These are phyloP conservation scores for Sepioteuthis lessoniana DNA, from an alignment of 2,888 invertebrate genomes.

Conservation along the genomic window DNA sequence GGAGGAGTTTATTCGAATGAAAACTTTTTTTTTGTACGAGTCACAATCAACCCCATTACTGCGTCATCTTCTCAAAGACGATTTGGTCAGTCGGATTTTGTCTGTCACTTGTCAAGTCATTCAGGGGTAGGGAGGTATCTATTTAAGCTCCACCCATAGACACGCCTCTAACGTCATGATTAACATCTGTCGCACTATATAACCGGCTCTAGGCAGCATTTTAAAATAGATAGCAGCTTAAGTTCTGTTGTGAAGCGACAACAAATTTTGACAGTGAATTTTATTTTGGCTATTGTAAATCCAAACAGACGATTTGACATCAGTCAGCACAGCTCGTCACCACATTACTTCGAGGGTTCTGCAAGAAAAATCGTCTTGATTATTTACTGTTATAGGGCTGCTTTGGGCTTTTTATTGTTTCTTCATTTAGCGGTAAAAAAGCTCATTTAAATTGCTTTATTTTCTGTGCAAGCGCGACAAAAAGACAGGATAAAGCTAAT, in stretches of 20 bases:
- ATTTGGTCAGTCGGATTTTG: background rate
- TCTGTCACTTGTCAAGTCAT: background rate
- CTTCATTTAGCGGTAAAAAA: background rate
- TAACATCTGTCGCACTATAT: background rate
- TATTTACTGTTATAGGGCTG: background rate
- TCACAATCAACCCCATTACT: background rate
- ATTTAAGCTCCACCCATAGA: background rate
- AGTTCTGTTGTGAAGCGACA: background rate
- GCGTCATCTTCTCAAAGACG: background rate
- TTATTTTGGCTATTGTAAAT: background rate
- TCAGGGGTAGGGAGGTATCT: background rate
- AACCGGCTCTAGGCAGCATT: background rate
- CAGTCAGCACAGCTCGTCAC: background rate
- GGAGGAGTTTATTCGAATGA: background rate
- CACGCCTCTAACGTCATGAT: background rate
- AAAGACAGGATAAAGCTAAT: background rate
- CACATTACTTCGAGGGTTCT: background rate
- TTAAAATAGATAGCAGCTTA: background rate
- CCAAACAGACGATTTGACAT: background rate
- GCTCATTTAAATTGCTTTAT: background rate
- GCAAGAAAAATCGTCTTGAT: background rate
- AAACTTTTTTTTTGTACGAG: too few species aligned
- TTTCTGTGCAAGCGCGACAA: background rate
- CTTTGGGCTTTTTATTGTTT: background rate
- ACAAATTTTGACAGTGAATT: background rate